phyloP scores from a whole-genome alignment of 1,140 invertebrate species.

The Proales similis region DNA sequence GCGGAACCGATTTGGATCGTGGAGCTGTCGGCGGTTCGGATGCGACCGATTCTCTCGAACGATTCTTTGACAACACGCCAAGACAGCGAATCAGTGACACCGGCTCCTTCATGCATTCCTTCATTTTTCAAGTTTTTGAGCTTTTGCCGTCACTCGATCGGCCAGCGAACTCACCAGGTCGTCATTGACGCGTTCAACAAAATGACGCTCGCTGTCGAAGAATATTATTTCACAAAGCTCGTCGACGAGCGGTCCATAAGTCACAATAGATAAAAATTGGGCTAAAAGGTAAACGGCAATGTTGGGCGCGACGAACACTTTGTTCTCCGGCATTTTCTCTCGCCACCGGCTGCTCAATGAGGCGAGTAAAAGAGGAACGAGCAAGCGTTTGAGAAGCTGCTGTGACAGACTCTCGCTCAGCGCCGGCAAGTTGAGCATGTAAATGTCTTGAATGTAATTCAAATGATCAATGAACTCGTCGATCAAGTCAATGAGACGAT shows the following conservation, averaged over 20 bases:
- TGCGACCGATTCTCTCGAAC: too few species aligned
- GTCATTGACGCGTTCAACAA: too few species aligned
- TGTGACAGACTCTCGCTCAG: constrained; percentile 91
- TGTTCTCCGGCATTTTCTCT: constrained; percentile 47
- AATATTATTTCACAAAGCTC: constrained; percentile 18
- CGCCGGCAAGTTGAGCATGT: constrained; percentile 79
- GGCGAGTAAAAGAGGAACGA: constrained; percentile 88
- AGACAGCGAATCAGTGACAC: too few species aligned
- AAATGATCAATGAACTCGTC: constrained; percentile 95
- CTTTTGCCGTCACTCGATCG: too few species aligned
- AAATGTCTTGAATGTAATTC: constrained; percentile 94
- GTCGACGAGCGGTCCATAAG: constrained; percentile 1
- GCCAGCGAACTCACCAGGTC: too few species aligned
- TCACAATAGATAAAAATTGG: constrained; percentile 58
- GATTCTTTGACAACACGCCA: too few species aligned
- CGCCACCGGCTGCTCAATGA: constrained; percentile 58
- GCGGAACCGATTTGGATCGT: too few species aligned
- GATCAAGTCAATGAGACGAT: constrained; percentile 77
- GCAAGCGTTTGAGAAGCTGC: constrained; percentile 80
- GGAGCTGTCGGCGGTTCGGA: too few species aligned
- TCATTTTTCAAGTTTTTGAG: too few species aligned
- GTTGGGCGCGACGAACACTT: constrained; percentile 71
- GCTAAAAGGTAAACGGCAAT: constrained; percentile 83
- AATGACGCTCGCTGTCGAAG: too few species aligned
- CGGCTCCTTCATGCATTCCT: too few species aligned